Conservation (phyloP, 2,113 vertebrate species). For the Mohoua ochrocephala region DNA sequence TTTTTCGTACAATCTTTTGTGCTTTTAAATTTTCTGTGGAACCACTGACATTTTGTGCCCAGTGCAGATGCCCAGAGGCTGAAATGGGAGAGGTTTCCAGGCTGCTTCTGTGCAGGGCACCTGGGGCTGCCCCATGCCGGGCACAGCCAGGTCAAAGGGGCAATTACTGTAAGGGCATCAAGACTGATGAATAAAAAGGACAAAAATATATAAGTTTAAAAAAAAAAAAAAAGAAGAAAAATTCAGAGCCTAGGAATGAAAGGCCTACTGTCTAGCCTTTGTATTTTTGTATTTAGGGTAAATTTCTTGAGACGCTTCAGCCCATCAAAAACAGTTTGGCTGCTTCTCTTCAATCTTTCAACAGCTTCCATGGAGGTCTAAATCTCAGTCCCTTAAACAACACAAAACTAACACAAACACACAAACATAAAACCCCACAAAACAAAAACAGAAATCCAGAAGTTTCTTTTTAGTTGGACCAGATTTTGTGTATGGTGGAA, state of each 20-base stretch:
- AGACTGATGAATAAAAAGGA: neutral
- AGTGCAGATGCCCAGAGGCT: rapidly evolving
- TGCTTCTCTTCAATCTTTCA: neutral
- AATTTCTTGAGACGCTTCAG: neutral
- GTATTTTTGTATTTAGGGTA: neutral
- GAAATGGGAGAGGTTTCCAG: no score
- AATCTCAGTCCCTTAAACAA: neutral
- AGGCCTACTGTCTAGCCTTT: neutral
- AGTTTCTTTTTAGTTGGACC: neutral
- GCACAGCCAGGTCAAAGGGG: neutral
- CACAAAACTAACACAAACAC: neutral
- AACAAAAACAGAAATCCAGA: neutral
- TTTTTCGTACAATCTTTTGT: neutral
- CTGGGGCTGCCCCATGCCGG: rapidly evolving
- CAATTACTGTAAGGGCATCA: neutral
- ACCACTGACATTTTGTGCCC: neutral
- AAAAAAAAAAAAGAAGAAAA: neutral
- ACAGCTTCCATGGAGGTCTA: neutral
- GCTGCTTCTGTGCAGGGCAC: rapidly evolving
- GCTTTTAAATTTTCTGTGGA: neutral
- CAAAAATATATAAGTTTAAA: neutral
- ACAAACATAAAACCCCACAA: neutral
- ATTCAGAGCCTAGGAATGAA: neutral
- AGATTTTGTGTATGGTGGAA: neutral
- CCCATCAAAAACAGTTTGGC: neutral